phyloP scores from a whole-genome alignment of 1,140 invertebrate species.

The Heterodera carotae region DNA sequence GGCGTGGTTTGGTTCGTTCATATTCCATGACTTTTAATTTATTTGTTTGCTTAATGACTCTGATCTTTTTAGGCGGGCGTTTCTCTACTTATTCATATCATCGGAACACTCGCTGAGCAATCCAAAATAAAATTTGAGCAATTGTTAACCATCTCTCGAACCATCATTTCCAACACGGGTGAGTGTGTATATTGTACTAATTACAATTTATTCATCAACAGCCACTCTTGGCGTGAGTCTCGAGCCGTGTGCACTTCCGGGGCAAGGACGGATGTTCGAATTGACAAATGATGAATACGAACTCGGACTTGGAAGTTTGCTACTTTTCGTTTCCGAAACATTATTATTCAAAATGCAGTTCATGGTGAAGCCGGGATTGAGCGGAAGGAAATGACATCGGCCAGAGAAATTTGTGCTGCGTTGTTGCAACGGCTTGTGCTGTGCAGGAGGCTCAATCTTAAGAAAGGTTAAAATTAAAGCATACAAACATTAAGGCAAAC shows the following conservation, averaged over 20 bases:
- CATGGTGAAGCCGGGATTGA: conserved; percentile 83
- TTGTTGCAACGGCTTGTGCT: conserved; percentile 49
- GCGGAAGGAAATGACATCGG: conserved; percentile 70
- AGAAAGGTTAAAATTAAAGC: neutral
- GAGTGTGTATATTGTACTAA: conserved; percentile 8
- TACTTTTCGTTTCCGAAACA: neutral
- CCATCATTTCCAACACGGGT: conserved; percentile 66
- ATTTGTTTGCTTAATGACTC: too few species aligned
- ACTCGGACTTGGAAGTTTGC: conserved; percentile 74
- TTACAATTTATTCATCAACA: conserved; percentile 60
- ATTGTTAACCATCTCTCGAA: conserved; percentile 63
- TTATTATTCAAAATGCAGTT: conserved; percentile 59
- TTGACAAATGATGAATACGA: conserved; percentile 76
- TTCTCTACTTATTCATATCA: conserved; percentile 74
- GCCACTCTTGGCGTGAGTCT: conserved; percentile 78
- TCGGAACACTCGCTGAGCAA: conserved; percentile 75
- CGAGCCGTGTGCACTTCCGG: conserved; percentile 75
- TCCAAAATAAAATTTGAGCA: conserved; percentile 70
- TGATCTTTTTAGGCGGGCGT: conserved; percentile 71
- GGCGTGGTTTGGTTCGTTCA: conserved; percentile 72
- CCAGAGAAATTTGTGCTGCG: conserved; percentile 35
- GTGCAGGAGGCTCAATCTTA: conserved; percentile 27
- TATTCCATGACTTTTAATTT: too few species aligned
- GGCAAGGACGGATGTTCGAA: conserved; percentile 72
- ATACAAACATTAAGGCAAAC: conserved; percentile 9